Conservation (phyloP, 2,888 invertebrate species). For the Lasius fuliginosus region DNA sequence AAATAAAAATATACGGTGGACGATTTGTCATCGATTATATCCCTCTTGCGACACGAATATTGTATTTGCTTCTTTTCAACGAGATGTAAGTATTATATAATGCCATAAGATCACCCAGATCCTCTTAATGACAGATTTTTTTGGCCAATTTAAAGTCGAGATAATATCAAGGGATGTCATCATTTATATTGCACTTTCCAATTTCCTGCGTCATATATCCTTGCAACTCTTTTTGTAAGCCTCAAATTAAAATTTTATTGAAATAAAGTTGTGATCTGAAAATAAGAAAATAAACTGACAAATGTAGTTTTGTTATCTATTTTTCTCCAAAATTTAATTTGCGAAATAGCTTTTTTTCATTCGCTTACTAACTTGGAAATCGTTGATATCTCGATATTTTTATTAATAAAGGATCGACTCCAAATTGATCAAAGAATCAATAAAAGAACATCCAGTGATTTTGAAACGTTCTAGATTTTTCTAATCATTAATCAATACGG, state of each 20-base stretch:
- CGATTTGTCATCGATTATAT: conserved; percentile 20
- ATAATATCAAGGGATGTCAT: too few relatives aligned
- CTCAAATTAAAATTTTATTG: background rate
- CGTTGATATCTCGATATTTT: background rate
- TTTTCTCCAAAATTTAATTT: background rate
- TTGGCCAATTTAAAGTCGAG: too few relatives aligned
- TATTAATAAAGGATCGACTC: background rate
- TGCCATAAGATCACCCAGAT: background rate
- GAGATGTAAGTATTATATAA: background rate
- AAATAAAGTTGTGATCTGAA: background rate
- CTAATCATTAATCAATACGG: background rate
- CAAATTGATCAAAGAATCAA: background rate
- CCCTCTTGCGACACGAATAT: background rate
- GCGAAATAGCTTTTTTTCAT: background rate
- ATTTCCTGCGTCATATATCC: background rate
- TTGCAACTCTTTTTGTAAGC: background rate
- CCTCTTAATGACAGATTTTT: background rate
- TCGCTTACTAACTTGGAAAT: background rate
- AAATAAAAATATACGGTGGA: background rate
- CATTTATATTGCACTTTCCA: background rate
- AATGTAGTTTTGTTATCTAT: background rate
- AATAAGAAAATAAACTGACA: background rate
- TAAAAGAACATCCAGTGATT: background rate
- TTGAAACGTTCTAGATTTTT: background rate
- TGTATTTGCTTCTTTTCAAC: background rate